Evolutionary conservation across 2,888 invertebrate species (phyloP).

Genomic region (Leucozona laternaria): DNA sequence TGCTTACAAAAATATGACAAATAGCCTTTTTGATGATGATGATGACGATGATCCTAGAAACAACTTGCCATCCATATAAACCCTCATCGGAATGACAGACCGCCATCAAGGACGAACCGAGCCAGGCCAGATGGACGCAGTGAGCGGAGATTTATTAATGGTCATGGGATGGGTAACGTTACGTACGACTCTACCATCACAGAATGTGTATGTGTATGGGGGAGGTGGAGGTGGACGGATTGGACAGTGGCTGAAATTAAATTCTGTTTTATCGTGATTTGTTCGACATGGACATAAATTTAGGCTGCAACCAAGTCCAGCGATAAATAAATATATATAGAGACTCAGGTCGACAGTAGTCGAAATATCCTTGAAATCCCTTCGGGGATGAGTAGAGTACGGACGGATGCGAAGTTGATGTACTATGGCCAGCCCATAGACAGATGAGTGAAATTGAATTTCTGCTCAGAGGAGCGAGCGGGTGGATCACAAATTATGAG

Average conservation of each 20-base stretch:
- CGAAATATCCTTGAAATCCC: conserved; percentile 43
- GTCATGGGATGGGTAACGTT: conserved; percentile 7
- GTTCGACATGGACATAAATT: conserved; percentile 75
- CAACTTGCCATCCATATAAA: conserved; percentile 47
- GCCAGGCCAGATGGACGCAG: conserved; percentile 14
- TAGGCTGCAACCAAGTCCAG: conserved; percentile 22
- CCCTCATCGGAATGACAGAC: neutral
- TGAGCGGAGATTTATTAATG: conserved; percentile 70
- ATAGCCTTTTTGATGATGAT: conserved; percentile 52
- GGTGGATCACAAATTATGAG: conserved; percentile 66
- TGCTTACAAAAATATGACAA: conserved; percentile 73
- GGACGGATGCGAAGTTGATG: conserved; percentile 37
- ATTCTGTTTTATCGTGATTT: conserved; percentile 77
- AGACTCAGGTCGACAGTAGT: conserved; percentile 1
- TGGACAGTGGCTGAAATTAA: conserved; percentile 76
- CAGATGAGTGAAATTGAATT: conserved; percentile 69
- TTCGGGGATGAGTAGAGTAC: neutral
- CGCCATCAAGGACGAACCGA: conserved; percentile 44
- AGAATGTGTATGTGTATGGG: neutral
- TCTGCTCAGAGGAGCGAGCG: conserved; percentile 30
- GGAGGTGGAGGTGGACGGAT: conserved; percentile 14
- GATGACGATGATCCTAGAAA: conserved; percentile 61
- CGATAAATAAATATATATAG: neutral
- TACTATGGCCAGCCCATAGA: conserved; percentile 37
- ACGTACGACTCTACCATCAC: conserved; percentile 21